Evolutionary conservation across 2,888 invertebrate genomes (phyloP), one percentile per base, ranked within the genome.

Genomic region (Callinectes sapidus): DNA sequence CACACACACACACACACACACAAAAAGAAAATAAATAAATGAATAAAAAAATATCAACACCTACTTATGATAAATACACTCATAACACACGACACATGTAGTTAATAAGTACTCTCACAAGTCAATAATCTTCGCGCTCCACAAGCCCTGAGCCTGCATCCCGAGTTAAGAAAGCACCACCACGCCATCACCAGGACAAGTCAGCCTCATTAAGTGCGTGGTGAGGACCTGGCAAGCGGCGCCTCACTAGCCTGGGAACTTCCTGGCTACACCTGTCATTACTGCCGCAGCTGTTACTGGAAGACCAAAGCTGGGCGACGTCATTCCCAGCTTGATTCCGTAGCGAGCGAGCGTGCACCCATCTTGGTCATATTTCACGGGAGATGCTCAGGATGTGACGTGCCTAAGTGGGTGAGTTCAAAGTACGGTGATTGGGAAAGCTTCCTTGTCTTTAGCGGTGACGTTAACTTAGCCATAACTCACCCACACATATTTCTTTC

Each of bases 231-330:
- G 35, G 32, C 81, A 81, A 81, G 81, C 81, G 81, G 81, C 81
- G 81, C 81, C 81, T 81, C 81, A 81, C 81, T 35, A 32, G 81
- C 81, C 81, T 81, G 81, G 81, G 81, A 81, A 81, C 81, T 81
- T 81, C 81, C 81, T 81, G 81, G 81, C 81, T 10, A 35, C 81
- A 81, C 81, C 32, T 81, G 81, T 81, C 81, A 81, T 81, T 81
- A 81, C 81, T 35, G 6, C 81, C 81, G 81, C 81, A 81, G 81
- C 81, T 81, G 81, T n/a, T 35, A 81, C 81, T 32, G 32, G 81
- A 35, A 81, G 35, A 81, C 81, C 35, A 35, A 81, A 35, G 16
- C 81, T 81, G 81, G 81, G 81, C 35, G 81, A 81, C 81, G 81
- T 0, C 16, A 81, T 81, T 81, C 81, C 81, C 81, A 81, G 81